Base-by-base conservation (phyloP, 2,888 invertebrate genomes). In the Chironomus tentans region DNA sequence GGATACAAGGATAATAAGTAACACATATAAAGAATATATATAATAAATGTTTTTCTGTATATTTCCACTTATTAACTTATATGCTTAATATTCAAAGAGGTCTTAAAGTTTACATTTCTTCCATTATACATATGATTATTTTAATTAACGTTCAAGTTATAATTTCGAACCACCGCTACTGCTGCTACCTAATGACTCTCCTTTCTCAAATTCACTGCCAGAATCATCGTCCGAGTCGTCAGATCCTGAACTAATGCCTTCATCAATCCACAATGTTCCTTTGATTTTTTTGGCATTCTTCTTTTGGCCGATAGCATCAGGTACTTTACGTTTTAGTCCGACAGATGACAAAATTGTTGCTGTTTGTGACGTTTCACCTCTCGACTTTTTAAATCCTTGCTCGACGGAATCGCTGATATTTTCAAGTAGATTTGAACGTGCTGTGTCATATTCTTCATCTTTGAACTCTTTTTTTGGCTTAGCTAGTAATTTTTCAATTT, bases 381-480 rank as follows among this genome's bases (percentile, higher is more conserved):
- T 84, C 0, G 88, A 87, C n/a, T 87, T 89, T 80, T 91, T 87
- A 80, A 92, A 87, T 0, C 94, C 97, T 82, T 92, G 90, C 78
- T 92, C 91, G 0, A 98, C 88, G 0, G 98, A 94, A 80, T 93
- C 92, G 79, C 90, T 91, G 0, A 96, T 90, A 78, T 91, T 89
- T 78, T 96, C 94, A 0, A 92, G 89, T 76, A 96, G 83, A 76
- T 88, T 88, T 6, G 91, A 87, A 70, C 95, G 86, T 75, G 91
- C 90, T 78, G 90, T 89, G 77, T 94, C 92, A 81, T 95, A 96
- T 2, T 86, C 85, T 70, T 90, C 87, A 83, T 96, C 95, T 78
- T 91, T 90, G 81, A 98, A 93, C 78, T 94, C 92, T 78, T 95
- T 93, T 81, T 92, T 94, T 0, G 93, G 93, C 79, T 91, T 89